Conservation (phyloP, 1,140 invertebrate species). For the Bactericera cockerelli region DNA sequence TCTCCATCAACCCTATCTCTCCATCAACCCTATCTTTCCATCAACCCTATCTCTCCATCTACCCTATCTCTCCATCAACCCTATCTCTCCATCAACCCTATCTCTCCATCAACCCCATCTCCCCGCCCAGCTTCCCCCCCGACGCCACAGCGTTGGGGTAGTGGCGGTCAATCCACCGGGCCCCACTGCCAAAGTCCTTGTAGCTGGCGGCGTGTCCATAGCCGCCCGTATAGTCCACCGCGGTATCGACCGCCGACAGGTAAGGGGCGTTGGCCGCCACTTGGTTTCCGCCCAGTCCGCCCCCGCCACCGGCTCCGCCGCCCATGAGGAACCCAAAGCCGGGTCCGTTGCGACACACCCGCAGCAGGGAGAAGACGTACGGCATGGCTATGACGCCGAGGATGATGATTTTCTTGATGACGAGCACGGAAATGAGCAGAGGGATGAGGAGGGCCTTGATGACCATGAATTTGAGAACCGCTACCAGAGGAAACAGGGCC, state of each 20-base stretch:
- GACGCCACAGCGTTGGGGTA: background rate
- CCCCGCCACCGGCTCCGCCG: background rate
- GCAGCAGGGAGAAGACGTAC: constrained; percentile 38
- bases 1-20: too few relatives aligned
- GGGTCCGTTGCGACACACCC: constrained; percentile 14
- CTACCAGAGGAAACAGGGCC: constrained; percentile 41
- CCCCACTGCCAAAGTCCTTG: background rate
- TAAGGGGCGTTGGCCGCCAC: constrained; percentile 10
- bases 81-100: too few relatives aligned
- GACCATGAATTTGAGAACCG: constrained; percentile 35
- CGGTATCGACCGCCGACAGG: constrained; percentile 1
- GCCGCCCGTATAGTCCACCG: background rate
- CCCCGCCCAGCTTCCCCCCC: too few relatives aligned
- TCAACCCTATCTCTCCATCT: too few relatives aligned
- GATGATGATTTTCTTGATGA: constrained; percentile 51
- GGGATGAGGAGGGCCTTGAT: constrained; percentile 43
- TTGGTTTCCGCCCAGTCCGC: background rate
- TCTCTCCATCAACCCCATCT: too few relatives aligned
- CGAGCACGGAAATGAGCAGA: constrained; percentile 42
- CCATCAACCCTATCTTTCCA: too few relatives aligned
- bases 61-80: too few relatives aligned
- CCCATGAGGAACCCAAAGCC: constrained; percentile 1
- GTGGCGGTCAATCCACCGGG: background rate
- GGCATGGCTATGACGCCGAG: constrained; percentile 42
- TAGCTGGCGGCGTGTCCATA: background rate